Evolutionary conservation across 2,888 invertebrate species (phyloP), one percentile per base, ranked within the genome.

Genomic region (Yponomeuta plumbellus): DNA sequence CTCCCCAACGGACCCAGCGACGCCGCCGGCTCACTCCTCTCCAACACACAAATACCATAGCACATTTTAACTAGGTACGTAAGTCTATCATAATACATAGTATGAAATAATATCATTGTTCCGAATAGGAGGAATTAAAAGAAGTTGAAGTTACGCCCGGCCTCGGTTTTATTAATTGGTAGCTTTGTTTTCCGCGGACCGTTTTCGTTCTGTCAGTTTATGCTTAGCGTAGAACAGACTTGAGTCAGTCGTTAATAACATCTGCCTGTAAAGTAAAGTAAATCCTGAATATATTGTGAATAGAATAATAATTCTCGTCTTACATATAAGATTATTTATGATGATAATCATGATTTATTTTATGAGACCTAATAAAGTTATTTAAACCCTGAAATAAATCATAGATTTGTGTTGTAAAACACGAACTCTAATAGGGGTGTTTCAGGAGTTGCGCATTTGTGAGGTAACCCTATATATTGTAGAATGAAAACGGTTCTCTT

Each of bases 1-100:
- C 71, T 87, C 6, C 75, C 84, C 11, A 91, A 90, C 67, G 90
- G 91, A 26, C 80, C 84, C 22, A 84, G 86, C 39, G 80, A 82
- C 1, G 91, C 85, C 68, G 84, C 80, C 70, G 56, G 66, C 11
- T 67, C 71, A 8, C 70, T 65, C 52, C 67, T 70, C 64, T 69
- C 68, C 65, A 66, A 63, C 65, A 67, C 64, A 66, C 66, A 64
- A 44, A 69, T 63, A 65, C 70, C 67, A 64, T 72, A 67, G 67
- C 68, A 66, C 40, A 67, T 68, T 52, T 52, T 17, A 52, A 13
- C 44, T 52, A 52, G 44, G 44, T 17, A 52, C 44, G 44, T 52
- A 52, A 52, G 44, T 52, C 44, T 52, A 52, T 52, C 44, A 52
- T 52, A 52, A 52, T 52, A 52, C 17, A 17, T 17, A 17, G 5